Evolutionary conservation across 1,140 invertebrate species (phyloP).

Genomic region (Ephestia elutella): DNA sequence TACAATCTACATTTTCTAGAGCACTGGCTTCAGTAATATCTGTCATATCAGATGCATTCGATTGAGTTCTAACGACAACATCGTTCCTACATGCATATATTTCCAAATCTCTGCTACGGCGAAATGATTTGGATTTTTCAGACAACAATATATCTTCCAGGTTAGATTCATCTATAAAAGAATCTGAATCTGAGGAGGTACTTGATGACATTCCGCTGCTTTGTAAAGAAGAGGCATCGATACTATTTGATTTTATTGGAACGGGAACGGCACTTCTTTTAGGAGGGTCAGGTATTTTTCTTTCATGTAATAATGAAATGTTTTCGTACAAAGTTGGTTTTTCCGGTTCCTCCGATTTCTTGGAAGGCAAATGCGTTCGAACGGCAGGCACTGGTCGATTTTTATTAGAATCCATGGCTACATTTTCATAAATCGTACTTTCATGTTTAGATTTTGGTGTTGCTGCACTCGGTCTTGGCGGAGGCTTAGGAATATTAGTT

Average conservation of each 20-base stretch:
- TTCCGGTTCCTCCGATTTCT: conserved; percentile 30
- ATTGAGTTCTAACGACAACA: conserved; percentile 40
- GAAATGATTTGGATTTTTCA: conserved; percentile 62
- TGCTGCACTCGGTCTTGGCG: conserved; percentile 37
- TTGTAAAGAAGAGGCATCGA: conserved; percentile 19
- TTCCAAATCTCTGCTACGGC: conserved; percentile 33
- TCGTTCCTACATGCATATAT: conserved; percentile 26
- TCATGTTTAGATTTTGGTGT: conserved; percentile 22
- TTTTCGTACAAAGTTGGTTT: conserved; percentile 53
- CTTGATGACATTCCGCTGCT: conserved; percentile 51
- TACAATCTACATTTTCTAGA: conserved; percentile 67
- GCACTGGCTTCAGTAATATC: conserved; percentile 56
- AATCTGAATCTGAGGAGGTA: conserved; percentile 64
- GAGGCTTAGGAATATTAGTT: conserved; percentile 39
- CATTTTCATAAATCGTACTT: conserved; percentile 57
- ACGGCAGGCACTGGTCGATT: conserved; percentile 48
- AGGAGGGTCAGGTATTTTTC: conserved; percentile 38
- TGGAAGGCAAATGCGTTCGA: conserved; percentile 49
- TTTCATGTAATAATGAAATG: conserved; percentile 35
- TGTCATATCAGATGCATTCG: conserved; percentile 49
- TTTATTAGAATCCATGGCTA: conserved; percentile 34
- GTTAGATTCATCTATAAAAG: conserved; percentile 62
- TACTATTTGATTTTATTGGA: background rate
- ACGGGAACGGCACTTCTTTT: conserved; percentile 33
- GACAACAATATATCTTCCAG: conserved; percentile 66